Evolutionary conservation across 2,888 invertebrate species (phyloP), one percentile per base, ranked within the genome.

Genomic region (Microctonus hyperodae): DNA sequence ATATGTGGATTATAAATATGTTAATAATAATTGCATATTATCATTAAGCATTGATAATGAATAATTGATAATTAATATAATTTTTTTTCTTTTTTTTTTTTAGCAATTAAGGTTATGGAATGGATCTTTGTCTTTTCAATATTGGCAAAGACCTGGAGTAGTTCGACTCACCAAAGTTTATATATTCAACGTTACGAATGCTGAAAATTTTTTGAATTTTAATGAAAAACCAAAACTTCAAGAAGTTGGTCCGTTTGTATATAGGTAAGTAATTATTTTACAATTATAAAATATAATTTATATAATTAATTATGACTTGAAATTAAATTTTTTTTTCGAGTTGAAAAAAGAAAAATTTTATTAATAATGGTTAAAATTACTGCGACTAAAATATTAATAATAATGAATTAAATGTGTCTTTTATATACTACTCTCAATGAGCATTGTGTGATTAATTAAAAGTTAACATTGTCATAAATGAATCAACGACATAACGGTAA

Each of bases 101-200:
- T 86, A 94, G 94, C 93, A 94, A 86, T 86, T 94, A 73, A 90
- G 90, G 81, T 86, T 95, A 70, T 91, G 92, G 90, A 95, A 95
- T 79, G 93, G 93, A 11, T 93, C 94, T 0, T 80, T 95, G 50
- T 92, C 93, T 82, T 95, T 92, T 85, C 93, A 93, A 76, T 95
- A 94, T 82, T 94, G 94, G 94, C 94, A 94, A 79, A 90, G 91
- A 76, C 94, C 94, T 0, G 94, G 94, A 0, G 94, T 95, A 11
- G 88, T 91, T 72, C 86, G 94, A 68, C 85, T 94, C 67, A 94
- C 94, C 72, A 94, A 93, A 86, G 92, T 95, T 20, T 95, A 94
- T 81, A 93, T 95, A 78, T 95, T 94, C 87, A 95, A 95, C 85
- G 92, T 95, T 13, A 94, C 94, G 25, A 95, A 95, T 84, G 90